Base-by-base conservation (phyloP, 2,797 vertebrate genomes). In the Epinephelus awoara region DNA sequence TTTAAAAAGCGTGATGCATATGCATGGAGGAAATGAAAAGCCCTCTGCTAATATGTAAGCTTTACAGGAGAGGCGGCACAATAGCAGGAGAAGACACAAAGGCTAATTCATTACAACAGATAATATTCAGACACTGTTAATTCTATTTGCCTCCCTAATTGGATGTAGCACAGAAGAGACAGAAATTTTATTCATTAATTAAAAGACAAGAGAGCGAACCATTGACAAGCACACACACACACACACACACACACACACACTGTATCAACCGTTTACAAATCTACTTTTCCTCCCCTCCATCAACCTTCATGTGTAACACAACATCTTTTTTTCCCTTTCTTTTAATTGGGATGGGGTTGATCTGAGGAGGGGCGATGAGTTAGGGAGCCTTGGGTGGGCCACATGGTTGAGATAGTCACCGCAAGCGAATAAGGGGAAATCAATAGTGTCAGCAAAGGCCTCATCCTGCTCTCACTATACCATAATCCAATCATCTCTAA, bases 401-500 rank as follows among this genome's bases (percentile, higher is more conserved):
- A 80, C 80, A 61, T 76, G 79, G 79, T 75, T 80, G 73, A 88
- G 77, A 90, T 72, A 91, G 93, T 84, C 92, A 93, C 87, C 79
- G 82, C 84, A 66, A 91, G 89, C 83, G 12, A 91, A 87, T 87
- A 85, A 75, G 77, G 27, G 78, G 88, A 91, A 93, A 92, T 92
- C 95, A 96, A 95, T 94, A 96, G 92, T 93, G 95, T 91, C 91
- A 93, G 83, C 90, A 84, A 92, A 92, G 91, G 88, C 91, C 93
- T 96, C 93, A 95, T 96, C 82, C 95, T 91, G 91, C 92, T 94
- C 91, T 95, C 93, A 95, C 95, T 88, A 57, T 95, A 94, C 94
- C 94, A 95, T 96, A 96, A 96, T 95, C 94, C 95, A 96, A 96
- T 96, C 96, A 96, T 91, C 93, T 92, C 92, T 94, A 93, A 96